Conservation (phyloP, 2,888 invertebrate genomes). For the Stomorhina lunata region DNA sequence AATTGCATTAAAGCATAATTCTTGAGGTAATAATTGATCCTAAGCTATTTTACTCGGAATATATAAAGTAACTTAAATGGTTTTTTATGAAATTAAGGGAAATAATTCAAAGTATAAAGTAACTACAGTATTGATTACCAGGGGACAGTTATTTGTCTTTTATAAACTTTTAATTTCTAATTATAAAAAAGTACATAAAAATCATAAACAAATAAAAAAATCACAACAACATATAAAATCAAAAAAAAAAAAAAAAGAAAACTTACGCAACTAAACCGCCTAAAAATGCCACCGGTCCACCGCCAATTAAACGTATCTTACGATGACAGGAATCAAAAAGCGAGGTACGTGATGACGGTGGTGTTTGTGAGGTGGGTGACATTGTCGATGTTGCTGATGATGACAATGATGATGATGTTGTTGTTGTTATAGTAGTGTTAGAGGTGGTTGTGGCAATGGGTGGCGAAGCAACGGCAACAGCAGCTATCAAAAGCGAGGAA, state of each 20-base stretch:
- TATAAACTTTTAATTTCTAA: no score
- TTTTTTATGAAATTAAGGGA: neutral
- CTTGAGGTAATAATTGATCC: no score
- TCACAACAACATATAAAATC: neutral
- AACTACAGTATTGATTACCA: neutral
- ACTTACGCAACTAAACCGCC: conserved; percentile 88
- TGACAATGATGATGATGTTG: conserved; percentile 60
- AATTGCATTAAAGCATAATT: no score
- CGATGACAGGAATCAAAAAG: conserved; percentile 87
- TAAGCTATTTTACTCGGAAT: no score
- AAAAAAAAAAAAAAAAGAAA: conserved; percentile 51
- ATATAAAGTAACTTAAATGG: no score
- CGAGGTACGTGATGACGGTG: conserved; percentile 82
- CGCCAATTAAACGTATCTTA: conserved; percentile 86
- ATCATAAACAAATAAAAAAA: neutral
- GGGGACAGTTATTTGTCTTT: no score
- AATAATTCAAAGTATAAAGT: neutral
- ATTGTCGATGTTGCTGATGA: conserved; percentile 66
- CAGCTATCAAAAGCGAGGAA: conserved; percentile 55
- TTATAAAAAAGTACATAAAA: neutral
- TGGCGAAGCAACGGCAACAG: conserved; percentile 58
- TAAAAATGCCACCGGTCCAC: conserved; percentile 84
- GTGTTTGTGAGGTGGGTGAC: conserved; percentile 77
- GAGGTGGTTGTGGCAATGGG: conserved; percentile 61
- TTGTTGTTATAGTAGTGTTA: conserved; percentile 24